Percentiles rank a stretch among this genome's conserved stretches.
Conservation (phyloP, 2,113 vertebrate genomes). For the Semnopithecus entellus region DNA sequence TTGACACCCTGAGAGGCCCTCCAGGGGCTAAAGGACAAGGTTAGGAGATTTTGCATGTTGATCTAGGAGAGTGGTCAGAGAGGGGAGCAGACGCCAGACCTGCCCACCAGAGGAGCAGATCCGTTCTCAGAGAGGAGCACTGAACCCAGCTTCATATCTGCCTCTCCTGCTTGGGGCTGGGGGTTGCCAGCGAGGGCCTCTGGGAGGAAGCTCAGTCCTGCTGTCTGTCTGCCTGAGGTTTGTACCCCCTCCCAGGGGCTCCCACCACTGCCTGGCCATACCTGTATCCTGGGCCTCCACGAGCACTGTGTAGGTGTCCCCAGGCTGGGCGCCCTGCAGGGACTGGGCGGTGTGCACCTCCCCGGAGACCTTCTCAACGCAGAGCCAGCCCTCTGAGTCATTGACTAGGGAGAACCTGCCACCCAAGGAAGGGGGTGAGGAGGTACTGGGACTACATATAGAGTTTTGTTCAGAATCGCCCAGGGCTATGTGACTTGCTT, state of each 20-base stretch:
- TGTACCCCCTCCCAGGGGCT: background rate
- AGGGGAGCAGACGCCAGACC: background rate
- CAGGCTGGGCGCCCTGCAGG: slow-evolving; percentile 84
- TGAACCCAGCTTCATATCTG: background rate
- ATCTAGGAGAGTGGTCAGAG: background rate
- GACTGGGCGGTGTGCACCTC: slow-evolving; percentile 86
- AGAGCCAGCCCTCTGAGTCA: slow-evolving; percentile 88
- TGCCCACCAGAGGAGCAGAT: background rate
- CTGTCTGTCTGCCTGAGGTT: background rate
- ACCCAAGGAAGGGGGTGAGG: background rate
- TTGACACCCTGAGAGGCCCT: background rate
- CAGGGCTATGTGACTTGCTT: background rate
- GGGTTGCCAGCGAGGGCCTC: background rate
- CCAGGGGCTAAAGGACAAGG: background rate
- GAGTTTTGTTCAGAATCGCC: background rate
- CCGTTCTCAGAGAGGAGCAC: background rate
- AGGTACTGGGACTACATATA: background rate
- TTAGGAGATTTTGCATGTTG: background rate
- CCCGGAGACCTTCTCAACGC: slow-evolving; percentile 86
- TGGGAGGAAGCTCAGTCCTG: background rate
- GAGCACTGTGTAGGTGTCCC: slow-evolving; percentile 88
- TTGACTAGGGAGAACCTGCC: slow-evolving; percentile 88
- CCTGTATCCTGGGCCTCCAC: slow-evolving; percentile 87
- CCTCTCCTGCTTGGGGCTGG: background rate
- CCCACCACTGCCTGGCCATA: slow-evolving; percentile 69